A percentile compares a stretch with the other conserved stretches of the same genome.
Evolutionary conservation across 1,140 invertebrate species (phyloP).

Genomic region (Leptinotarsa undecemlineata): DNA sequence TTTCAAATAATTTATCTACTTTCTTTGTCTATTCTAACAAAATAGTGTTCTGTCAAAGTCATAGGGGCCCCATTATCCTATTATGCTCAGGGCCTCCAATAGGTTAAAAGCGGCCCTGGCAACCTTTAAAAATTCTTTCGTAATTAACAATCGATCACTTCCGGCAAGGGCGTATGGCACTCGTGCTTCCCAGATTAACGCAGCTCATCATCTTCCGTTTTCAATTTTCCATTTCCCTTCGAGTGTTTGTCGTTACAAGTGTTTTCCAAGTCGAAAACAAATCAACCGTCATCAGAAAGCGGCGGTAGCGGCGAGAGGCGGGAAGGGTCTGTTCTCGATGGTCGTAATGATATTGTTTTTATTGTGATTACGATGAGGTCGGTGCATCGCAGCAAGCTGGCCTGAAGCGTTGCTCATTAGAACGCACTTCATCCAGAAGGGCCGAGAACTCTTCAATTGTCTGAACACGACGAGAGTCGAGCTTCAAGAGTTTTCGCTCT

Average conservation of each 20-base stretch:
- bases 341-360: constrained; percentile 44
- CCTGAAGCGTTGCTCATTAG: constrained; percentile 46
- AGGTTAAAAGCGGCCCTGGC: too few species aligned
- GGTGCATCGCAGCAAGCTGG: constrained; percentile 22
- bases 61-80: too few species aligned
- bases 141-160: too few species aligned
- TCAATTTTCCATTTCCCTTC: constrained; percentile 30
- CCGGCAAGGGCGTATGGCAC: background rate
- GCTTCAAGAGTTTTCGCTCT: constrained; percentile 26
- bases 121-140: too few species aligned
- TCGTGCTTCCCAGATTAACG: constrained; percentile 14
- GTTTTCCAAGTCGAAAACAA: constrained; percentile 31
- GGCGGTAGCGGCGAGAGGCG: background rate
- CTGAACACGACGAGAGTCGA: constrained; percentile 39
- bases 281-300: constrained; percentile 15
- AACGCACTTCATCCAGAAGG: constrained; percentile 45
- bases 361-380: constrained; percentile 38
- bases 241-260: constrained; percentile 30
- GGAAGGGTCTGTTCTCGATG: constrained; percentile 34
- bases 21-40: too few species aligned
- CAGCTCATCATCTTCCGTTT: constrained; percentile 23
- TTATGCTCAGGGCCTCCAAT: too few species aligned
- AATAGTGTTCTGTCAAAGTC: too few species aligned
- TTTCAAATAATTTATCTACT: too few species aligned
- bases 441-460: constrained; percentile 47